A percentile compares a stretch with the other conserved stretches of the same genome.
Conservation (phyloP, 1,140 invertebrate genomes). For the Anoplophora glabripennis region DNA sequence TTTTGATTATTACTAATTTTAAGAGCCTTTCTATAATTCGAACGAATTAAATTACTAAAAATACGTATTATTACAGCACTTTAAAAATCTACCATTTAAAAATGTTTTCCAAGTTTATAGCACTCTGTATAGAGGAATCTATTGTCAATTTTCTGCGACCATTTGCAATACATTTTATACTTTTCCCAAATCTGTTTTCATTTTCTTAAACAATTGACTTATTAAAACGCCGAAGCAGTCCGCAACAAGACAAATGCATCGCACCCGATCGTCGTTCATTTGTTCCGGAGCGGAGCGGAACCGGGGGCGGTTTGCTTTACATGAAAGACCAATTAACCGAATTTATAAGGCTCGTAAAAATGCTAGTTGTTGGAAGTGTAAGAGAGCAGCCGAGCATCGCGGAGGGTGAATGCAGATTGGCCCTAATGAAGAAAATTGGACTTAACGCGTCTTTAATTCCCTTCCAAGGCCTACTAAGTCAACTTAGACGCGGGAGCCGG, state of each 20-base stretch:
- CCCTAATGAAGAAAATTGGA: constrained; percentile 46
- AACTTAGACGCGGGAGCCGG: constrained; percentile 3
- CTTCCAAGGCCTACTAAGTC: constrained; percentile 12
- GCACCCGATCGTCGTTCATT: neutral
- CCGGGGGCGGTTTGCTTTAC: constrained; percentile 22
- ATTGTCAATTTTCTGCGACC: too few species aligned
- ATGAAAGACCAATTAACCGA: constrained; percentile 43
- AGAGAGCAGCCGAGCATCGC: constrained; percentile 32
- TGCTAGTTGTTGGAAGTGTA: constrained; percentile 35
- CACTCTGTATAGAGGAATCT: too few species aligned
- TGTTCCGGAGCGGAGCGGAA: too few species aligned
- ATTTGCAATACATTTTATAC: too few species aligned
- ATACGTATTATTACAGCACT: too few species aligned
- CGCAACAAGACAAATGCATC: neutral
- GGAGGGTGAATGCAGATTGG: constrained; percentile 41
- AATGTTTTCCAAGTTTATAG: too few species aligned
- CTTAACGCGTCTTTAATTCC: constrained; percentile 46
- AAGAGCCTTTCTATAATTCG: too few species aligned
- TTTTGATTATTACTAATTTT: too few species aligned
- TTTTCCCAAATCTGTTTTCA: too few species aligned
- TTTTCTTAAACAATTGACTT: neutral
- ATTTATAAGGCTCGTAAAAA: constrained; percentile 46
- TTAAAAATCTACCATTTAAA: too few species aligned
- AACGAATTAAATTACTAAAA: too few species aligned
- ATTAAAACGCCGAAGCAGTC: neutral